These are phyloP conservation scores for Emberiza fucata DNA, from an alignment of 2,113 vertebrate species.

Conservation along the genomic window DNA sequence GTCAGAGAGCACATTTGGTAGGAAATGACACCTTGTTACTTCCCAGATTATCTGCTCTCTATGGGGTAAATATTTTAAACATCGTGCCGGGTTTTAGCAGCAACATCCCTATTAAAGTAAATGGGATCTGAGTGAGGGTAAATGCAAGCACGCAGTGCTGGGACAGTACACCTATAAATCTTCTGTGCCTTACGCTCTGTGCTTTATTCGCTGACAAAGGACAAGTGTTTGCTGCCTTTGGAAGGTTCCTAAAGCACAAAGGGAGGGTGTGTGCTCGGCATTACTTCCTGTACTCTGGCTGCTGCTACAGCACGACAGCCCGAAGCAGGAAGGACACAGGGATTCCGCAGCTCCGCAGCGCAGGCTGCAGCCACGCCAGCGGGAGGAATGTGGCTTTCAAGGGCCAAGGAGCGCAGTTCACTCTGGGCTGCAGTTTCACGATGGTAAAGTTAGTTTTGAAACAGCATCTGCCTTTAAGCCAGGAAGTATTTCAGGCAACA, in stretches of 20 bases:
- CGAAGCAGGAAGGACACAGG: background rate
- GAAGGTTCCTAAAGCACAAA: conserved; percentile 38
- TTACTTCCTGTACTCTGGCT: background rate
- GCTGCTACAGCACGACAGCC: background rate
- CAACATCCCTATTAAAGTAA: conserved; percentile 45
- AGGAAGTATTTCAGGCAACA: background rate
- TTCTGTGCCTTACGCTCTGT: background rate
- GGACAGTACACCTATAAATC: conserved; percentile 33
- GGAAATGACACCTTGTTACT: conserved; percentile 52
- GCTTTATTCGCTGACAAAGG: conserved; percentile 19
- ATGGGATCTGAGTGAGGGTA: conserved; percentile 14
- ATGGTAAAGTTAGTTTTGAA: background rate
- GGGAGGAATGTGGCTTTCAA: background rate
- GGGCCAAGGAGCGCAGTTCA: background rate
- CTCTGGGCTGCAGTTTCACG: background rate
- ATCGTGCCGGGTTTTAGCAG: background rate
- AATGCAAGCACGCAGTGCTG: background rate
- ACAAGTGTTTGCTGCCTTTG: conserved; percentile 12
- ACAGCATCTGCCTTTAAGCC: background rate
- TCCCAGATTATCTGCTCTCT: conserved; percentile 43
- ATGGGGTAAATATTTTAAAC: conserved; percentile 49
- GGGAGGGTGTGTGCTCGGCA: background rate
- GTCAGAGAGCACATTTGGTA: conserved; percentile 18
- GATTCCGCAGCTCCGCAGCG: background rate
- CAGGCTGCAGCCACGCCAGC: background rate